Base-by-base conservation (phyloP, 2,113 vertebrate species). In the Coregonus clupeaformis region DNA sequence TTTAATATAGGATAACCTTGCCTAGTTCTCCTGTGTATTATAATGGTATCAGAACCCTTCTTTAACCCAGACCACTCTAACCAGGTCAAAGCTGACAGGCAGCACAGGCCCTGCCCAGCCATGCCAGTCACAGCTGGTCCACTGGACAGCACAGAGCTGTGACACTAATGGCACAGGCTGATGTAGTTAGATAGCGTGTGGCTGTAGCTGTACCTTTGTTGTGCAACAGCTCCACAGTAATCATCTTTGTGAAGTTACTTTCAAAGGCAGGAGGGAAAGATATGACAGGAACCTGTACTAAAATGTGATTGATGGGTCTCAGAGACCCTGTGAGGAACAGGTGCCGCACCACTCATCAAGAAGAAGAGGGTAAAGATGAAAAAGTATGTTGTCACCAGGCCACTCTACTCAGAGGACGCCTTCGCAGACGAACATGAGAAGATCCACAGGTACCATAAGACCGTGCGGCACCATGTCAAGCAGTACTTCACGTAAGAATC, bases 371-470 rank as follows among this genome's bases (percentile, higher is more conserved):
- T 36, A 55, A 6, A 78, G 84, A 96, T 94, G 95, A 93, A 89
- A 77, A 94, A 95, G 85, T 98, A 98, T 27, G 72, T 93, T 71
- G 92, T 98, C 86, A 87, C 90, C 87, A 92, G 98, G 84, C 91
- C 93, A 0, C 88, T 97, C 27, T 98, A 97, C 82, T 97, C 97
- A 0, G 94, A 96, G 84, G 94, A 95, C 18, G 65, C 76, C 2
- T 98, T 99, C 68, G 78, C 81, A 0, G 87, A 93, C 74, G 92
- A 96, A 1, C 84, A 98, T 18, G 88, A 93, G 80, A 98, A 93
- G 87, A 75, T 93, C 77, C 79, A 90, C 1, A 93, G 96, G 85
- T 86, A 88, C 27, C 96, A 89, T 74, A 98, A 96, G 90, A 94
- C 89, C 1, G 77, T 93, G 67, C 68, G 89, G 92, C 92, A 96